Evolutionary conservation across 92 coral and sea anemone species (phyloP).

Genomic region (Phenganax stokvisi): DNA sequence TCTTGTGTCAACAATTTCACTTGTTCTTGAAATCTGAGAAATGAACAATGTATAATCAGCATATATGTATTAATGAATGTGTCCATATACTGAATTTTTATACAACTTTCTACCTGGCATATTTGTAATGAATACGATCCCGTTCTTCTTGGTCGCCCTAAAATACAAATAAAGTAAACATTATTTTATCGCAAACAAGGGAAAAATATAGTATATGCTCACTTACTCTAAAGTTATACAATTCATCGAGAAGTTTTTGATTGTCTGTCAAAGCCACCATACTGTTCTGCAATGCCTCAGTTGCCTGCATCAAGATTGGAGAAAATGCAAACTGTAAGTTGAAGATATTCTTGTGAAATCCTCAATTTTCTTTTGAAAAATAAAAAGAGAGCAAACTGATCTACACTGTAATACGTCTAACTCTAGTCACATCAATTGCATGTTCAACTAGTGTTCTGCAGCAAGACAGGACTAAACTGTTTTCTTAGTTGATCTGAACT

Average conservation of each 20-base stretch:
- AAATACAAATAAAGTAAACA: background rate
- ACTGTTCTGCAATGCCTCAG: conserved; percentile 77
- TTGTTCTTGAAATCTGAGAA: conserved; percentile 74
- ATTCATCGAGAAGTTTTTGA: conserved; percentile 80
- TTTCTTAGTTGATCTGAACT: background rate
- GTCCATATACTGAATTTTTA: too few relatives aligned
- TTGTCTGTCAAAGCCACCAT: conserved; percentile 88
- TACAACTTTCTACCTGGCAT: conserved; percentile 58
- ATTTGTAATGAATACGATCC: conserved; percentile 86
- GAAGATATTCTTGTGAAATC: background rate
- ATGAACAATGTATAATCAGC: background rate
- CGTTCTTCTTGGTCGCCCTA: conserved; percentile 91
- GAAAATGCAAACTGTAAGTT: background rate
- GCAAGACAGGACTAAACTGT: too few relatives aligned
- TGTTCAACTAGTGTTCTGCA: background rate
- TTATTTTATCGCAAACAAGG: background rate
- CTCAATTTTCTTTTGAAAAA: background rate
- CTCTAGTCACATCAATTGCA: background rate
- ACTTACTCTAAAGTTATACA: conserved; percentile 80
- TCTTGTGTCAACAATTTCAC: conserved; percentile 85
- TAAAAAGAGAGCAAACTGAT: background rate
- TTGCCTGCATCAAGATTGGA: conserved; percentile 47
- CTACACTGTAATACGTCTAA: background rate
- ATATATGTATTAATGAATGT: background rate
- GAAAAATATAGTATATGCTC: background rate